phyloP scores from a whole-genome alignment of 2,113 vertebrate genomes.

The Microtus richardsoni region DNA sequence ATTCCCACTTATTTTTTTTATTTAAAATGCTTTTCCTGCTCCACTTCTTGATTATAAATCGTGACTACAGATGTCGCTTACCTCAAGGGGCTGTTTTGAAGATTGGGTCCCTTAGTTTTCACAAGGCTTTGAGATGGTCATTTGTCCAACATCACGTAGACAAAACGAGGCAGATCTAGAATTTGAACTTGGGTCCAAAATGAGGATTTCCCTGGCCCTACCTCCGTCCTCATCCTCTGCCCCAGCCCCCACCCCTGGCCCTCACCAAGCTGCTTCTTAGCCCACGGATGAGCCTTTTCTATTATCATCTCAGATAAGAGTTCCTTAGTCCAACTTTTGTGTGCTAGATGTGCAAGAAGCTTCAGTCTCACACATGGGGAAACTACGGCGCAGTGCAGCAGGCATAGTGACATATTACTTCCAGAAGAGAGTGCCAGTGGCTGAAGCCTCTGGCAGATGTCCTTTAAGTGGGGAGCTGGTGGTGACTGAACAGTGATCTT shows the following conservation, averaged over 20 bases:
- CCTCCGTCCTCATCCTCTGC: background rate
- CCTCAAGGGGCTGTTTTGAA: slow-evolving; percentile 3
- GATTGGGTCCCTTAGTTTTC: background rate
- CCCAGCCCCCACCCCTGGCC: background rate
- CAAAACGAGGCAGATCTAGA: background rate
- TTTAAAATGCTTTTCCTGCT: background rate
- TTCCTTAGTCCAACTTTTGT: background rate
- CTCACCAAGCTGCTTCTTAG: background rate
- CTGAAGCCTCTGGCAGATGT: background rate
- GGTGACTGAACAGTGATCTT: background rate
- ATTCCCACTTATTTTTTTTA: background rate
- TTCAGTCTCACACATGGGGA: background rate
- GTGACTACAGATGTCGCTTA: background rate
- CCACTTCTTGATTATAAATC: background rate
- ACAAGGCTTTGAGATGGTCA: background rate
- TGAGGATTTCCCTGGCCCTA: background rate
- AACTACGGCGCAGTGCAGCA: background rate
- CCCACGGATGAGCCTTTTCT: background rate
- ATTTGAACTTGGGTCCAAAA: background rate
- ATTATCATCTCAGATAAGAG: background rate
- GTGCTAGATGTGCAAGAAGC: background rate
- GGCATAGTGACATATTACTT: background rate
- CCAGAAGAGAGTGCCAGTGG: background rate
- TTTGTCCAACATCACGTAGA: background rate
- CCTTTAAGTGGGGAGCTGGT: background rate